Evolutionary conservation across 2,113 vertebrate genomes (phyloP).

Genomic region (Bos javanicus): DNA sequence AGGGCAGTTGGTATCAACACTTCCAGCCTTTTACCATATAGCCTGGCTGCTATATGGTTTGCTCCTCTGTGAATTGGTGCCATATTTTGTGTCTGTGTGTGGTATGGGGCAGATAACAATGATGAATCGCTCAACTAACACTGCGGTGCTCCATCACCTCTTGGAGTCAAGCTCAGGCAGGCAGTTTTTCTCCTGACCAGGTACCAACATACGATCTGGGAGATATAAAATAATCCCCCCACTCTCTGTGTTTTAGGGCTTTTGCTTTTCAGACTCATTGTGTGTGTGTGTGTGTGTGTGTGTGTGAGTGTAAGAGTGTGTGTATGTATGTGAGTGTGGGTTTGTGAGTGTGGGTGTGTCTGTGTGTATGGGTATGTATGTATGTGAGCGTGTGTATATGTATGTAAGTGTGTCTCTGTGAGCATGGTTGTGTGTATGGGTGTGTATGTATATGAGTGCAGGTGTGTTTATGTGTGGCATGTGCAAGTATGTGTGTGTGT

Average conservation of each 20-base stretch:
- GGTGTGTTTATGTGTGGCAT: background rate
- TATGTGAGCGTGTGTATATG: no score
- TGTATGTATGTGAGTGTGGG: background rate
- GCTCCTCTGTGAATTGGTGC: background rate
- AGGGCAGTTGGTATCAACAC: background rate
- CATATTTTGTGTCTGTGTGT: background rate
- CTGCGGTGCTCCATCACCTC: background rate
- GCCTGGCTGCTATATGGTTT: no score
- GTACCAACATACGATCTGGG: background rate
- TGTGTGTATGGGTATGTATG: background rate
- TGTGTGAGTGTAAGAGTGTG: background rate
- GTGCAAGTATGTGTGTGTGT: background rate
- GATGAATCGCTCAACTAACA: no score
- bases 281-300: background rate
- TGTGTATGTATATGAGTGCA: rapidly evolving
- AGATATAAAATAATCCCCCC: background rate
- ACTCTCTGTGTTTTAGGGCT: background rate
- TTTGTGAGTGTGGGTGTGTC: background rate
- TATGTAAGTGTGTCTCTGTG: no score
- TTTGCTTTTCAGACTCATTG: background rate
- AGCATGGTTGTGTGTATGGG: rapidly evolving
- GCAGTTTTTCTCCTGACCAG: background rate
- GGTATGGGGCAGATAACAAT: no score
- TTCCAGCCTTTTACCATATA: background rate
- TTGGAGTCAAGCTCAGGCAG: background rate